Percentiles rank a stretch among this genome's conserved stretches.
Evolutionary conservation across 2,113 vertebrate species (phyloP).

Genomic region (Vulpes ferrilata): DNA sequence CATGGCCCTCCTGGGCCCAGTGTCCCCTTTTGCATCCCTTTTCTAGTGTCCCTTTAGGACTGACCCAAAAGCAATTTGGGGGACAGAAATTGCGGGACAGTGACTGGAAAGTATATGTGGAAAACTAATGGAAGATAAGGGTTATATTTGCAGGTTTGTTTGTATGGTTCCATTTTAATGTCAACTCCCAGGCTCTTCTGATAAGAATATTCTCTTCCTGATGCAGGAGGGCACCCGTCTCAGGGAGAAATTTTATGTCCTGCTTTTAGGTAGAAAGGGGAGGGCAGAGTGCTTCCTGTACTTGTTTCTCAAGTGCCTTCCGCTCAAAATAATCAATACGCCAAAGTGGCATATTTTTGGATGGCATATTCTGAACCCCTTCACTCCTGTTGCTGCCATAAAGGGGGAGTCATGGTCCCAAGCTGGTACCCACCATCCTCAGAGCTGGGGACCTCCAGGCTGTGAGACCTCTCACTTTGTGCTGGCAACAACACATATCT

Average conservation of each 20-base stretch:
- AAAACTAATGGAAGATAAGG: neutral
- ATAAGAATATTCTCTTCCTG: neutral
- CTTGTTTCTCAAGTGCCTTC: neutral
- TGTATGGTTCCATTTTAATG: neutral
- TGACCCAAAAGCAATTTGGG: neutral
- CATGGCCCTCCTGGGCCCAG: neutral
- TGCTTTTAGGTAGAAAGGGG: neutral
- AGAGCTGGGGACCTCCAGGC: neutral
- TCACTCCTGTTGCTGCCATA: neutral
- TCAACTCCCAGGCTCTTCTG: neutral
- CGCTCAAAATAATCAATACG: neutral
- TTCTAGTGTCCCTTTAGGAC: neutral
- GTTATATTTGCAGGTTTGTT: neutral
- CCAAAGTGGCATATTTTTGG: neutral
- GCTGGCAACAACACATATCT: neutral
- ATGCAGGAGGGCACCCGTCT: neutral
- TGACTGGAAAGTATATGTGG: neutral
- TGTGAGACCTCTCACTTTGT: neutral
- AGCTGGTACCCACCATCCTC: neutral
- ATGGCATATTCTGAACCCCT: neutral
- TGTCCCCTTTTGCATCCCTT: neutral
- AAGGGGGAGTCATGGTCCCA: neutral
- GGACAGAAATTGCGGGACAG: neutral
- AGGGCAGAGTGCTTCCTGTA: neutral
- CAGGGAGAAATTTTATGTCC: neutral